Conservation (phyloP, 2,888 invertebrate species). For the Ectobius pallidus region DNA sequence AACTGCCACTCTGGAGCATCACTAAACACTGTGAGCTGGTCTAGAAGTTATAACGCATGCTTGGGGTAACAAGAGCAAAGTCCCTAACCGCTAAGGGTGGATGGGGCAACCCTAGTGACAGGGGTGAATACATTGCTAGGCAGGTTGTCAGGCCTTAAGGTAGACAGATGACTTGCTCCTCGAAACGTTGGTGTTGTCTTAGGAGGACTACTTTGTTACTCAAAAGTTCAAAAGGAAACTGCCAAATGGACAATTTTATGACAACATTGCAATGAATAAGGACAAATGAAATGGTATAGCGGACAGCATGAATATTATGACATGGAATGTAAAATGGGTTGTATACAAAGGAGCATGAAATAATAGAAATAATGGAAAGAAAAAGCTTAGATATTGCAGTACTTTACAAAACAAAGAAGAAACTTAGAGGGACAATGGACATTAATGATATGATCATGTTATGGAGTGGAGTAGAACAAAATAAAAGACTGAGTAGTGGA, state of each 20-base stretch:
- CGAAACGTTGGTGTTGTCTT: background rate
- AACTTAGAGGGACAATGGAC: background rate
- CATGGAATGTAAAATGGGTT: background rate
- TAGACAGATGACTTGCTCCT: slow-evolving; percentile 3
- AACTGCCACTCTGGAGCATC: slow-evolving; percentile 6
- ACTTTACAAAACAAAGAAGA: background rate
- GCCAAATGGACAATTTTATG: background rate
- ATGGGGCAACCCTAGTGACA: background rate
- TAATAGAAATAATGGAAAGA: background rate
- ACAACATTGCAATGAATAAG: slow-evolving; percentile 1
- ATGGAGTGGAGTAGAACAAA: background rate
- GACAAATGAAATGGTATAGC: slow-evolving; percentile 1
- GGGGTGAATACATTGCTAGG: background rate
- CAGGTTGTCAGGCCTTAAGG: background rate
- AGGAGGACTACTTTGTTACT: background rate
- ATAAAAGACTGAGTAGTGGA: background rate
- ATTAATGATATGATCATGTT: background rate
- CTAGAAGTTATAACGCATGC: background rate
- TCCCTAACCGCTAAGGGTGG: background rate
- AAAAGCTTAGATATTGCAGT: too few species aligned
- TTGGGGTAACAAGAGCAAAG: background rate
- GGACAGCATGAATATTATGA: background rate
- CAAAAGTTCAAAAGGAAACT: background rate
- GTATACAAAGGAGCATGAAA: background rate
- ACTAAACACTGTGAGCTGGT: background rate